Percentiles rank a stretch among this genome's conserved stretches.
These are phyloP conservation scores for Aplidium turbinatum DNA, from an alignment of 23 tunicate species.

Conservation along the genomic window DNA sequence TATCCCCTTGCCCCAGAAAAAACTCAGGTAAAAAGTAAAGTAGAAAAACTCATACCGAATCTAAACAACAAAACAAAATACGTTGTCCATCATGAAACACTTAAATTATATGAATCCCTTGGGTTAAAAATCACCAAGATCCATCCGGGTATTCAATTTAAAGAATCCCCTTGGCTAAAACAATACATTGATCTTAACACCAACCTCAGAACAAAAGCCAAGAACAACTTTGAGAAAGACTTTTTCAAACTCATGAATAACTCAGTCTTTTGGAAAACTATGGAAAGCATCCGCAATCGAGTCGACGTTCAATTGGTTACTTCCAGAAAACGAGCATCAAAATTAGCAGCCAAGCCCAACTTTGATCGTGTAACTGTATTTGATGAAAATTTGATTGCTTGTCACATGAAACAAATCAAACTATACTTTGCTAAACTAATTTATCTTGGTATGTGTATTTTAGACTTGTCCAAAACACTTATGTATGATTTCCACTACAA, in stretches of 20 bases:
- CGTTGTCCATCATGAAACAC: slow-evolving; percentile 1
- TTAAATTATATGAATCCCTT: neutral
- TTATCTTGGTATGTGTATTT: neutral
- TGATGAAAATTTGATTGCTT: neutral
- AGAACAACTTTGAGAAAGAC: neutral
- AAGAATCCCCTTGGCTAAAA: neutral
- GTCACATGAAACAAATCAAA: neutral
- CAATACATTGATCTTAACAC: neutral
- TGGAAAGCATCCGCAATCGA: neutral
- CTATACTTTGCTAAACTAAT: neutral
- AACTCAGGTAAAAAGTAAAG: too few species aligned
- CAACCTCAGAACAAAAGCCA: neutral
- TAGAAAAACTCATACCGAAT: too few species aligned
- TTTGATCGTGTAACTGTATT: neutral
- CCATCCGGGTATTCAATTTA: neutral
- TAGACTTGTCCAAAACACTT: neutral
- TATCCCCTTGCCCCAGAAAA: too few species aligned
- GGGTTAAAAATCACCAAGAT: neutral
- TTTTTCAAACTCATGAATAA: neutral
- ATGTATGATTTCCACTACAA: neutral
- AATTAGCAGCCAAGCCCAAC: slow-evolving; percentile 1
- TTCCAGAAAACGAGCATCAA: neutral
- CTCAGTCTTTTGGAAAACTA: neutral
- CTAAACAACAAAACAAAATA: neutral
- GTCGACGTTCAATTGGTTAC: neutral